Evolutionary conservation across 2,113 vertebrate species (phyloP).

Genomic region (Centropus bengalensis): DNA sequence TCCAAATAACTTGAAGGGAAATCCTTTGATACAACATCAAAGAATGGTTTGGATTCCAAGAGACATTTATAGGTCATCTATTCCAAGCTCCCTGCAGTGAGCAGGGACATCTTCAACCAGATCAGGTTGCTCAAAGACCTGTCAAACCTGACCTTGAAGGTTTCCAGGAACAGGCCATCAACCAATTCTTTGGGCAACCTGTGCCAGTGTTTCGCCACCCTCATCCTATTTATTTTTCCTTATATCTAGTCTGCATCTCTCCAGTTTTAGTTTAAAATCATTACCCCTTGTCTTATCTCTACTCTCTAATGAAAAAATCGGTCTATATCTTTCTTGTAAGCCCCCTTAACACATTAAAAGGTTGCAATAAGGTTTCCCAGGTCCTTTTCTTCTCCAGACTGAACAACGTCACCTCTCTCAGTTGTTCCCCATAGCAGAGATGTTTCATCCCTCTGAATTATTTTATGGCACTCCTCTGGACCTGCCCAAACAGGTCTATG

Average conservation of each 20-base stretch:
- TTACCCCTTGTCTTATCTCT: rapidly evolving
- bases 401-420: background rate
- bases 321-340: background rate
- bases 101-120: background rate
- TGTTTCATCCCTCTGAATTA: rapidly evolving
- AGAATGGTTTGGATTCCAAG: background rate
- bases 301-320: rapidly evolving
- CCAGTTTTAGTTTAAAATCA: background rate
- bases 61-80: background rate
- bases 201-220: rapidly evolving
- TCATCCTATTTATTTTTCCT: rapidly evolving
- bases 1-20: background rate
- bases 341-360: background rate
- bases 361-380: rapidly evolving
- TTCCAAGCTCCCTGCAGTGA: rapidly evolving
- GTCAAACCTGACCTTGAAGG: rapidly evolving
- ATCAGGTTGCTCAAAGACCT: background rate
- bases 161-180: background rate
- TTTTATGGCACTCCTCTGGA: too few species aligned
- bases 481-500: rapidly evolving
- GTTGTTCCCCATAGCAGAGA: rapidly evolving
- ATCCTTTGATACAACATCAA: rapidly evolving
- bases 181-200: background rate
- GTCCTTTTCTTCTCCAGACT: background rate
- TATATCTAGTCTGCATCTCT: background rate